These are phyloP conservation scores for Lissocephala sabroskyi DNA, from an alignment of 2,888 invertebrate genomes.

Conservation along the genomic window DNA sequence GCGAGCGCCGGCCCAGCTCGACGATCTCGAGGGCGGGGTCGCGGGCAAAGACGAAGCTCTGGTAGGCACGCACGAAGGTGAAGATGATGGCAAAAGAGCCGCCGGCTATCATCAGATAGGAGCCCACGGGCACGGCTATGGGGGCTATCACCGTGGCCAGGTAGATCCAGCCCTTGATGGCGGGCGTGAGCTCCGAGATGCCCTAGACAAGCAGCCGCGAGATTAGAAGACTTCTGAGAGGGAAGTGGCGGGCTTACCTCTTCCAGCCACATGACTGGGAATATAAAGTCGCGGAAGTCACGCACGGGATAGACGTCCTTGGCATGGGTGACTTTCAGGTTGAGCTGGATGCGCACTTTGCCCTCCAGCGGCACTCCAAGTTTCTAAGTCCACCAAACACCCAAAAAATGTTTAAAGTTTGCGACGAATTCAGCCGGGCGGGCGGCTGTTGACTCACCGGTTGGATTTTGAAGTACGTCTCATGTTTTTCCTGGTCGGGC, in stretches of 20 bases:
- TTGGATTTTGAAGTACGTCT: constrained; percentile 88
- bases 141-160: constrained; percentile 85
- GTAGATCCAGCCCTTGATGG: constrained; percentile 87
- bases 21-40: constrained; percentile 81
- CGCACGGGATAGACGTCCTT: constrained; percentile 81
- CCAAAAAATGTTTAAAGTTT: too few species aligned
- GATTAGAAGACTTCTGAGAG: neutral
- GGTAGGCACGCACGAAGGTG: constrained; percentile 83
- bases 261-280: constrained; percentile 92
- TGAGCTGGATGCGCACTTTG: constrained; percentile 85
- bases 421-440: too few species aligned
- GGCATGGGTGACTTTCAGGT: constrained; percentile 84
- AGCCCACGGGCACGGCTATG: constrained; percentile 79
- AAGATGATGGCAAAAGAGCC: constrained; percentile 79
- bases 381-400: too few species aligned
- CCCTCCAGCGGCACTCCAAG: constrained; percentile 88
- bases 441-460: constrained; percentile 76
- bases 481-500: constrained; percentile 80
- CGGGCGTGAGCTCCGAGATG: constrained; percentile 82
- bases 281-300: constrained; percentile 85
- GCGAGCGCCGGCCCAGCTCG: constrained; percentile 82
- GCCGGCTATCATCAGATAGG: constrained; percentile 81
- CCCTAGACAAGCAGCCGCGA: constrained; percentile 75
- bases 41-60: constrained; percentile 80
- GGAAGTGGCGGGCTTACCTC: constrained; percentile 75